Base-by-base conservation (phyloP, 2,797 vertebrate species). In the Tiaroga cobitis region DNA sequence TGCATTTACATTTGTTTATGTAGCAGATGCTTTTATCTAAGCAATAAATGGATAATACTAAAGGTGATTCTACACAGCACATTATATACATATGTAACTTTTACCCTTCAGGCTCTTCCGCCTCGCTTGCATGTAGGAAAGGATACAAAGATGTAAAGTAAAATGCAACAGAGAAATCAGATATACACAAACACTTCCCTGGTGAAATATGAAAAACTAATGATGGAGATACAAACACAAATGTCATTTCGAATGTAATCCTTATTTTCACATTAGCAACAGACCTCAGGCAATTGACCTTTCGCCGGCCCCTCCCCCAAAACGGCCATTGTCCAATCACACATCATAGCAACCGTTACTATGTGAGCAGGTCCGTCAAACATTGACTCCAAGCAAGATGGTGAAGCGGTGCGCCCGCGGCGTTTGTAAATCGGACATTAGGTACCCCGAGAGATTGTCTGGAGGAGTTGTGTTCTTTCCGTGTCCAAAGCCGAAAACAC, bases 41-140 rank as follows among this genome's bases (percentile, higher is more conserved):
- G 59, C 29, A 73, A 78, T 39, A 74, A 49, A 19, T 68, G 32
- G 18, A 19, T 68, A 6, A 29, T 32, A 21, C n/a, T 8, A 29
- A 43, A 54, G 49, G 5, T 46, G 7, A 76, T 29, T 73, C 54
- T 59, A 74, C 70, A 83, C 19, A 78, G 74, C 26, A 76, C 65
- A 80, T 65, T 69, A 26, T 34, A 32, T 37, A 87, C 29, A 54
- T 89, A 82, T 87, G n/a, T 89, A 81, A 83, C 84, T 90, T 91
- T 97, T 96, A 98, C 97, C 97, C 95, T 80, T 96, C 95, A 90
- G 90, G 92, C 89, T 95, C 95, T 92, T 94, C 95, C 78, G 93
- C 96, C 93, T 96, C 95, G 90, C 97, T 98, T 93, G 93, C 92
- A 91, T 93, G 91, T 83, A 87, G 69, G 39, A 63, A 61, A 68